A percentile compares a stretch with the other conserved stretches of the same genome.
Evolutionary conservation across 2,888 invertebrate genomes (phyloP).

Genomic region (Tenthredo notha): DNA sequence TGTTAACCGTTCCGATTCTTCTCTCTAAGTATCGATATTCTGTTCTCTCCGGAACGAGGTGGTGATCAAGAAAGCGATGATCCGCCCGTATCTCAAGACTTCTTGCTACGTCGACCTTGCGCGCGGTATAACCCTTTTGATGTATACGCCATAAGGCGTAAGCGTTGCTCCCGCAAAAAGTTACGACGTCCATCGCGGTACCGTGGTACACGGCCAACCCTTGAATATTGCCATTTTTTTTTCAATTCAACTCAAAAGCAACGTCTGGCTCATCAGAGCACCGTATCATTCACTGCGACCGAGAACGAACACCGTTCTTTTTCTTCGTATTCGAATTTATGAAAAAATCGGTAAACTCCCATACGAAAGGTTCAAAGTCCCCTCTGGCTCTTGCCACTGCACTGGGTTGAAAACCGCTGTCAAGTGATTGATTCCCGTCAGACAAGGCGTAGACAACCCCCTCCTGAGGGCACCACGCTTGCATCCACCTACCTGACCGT

Average conservation of each 20-base stretch:
- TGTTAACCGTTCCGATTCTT: constrained; percentile 23
- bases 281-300: not conserved
- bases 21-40: constrained; percentile 12
- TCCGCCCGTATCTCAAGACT: constrained; percentile 23
- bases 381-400: constrained; percentile 33
- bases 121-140: constrained; percentile 19
- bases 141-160: constrained; percentile 5
- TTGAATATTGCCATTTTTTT: constrained; percentile 24
- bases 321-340: too few relatives aligned
- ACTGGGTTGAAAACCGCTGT: constrained; percentile 70
- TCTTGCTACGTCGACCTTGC: constrained; percentile 14
- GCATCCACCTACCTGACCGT: constrained; percentile 33
- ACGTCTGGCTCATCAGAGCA: constrained; percentile 11
- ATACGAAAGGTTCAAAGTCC: not conserved
- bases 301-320: not conserved
- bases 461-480: constrained; percentile 58
- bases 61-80: constrained; percentile 21
- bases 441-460: constrained; percentile 76
- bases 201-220: constrained; percentile 6
- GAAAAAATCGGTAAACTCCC: not conserved
- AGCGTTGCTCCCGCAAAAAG: constrained; percentile 6
- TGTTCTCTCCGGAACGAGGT: not conserved
- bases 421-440: constrained; percentile 74
- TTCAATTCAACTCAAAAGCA: not conserved
- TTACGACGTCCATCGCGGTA: not conserved